Percentiles rank a stretch among this genome's conserved stretches.
Evolutionary conservation across 2,888 invertebrate species (phyloP).

Genomic region (Disparrhopalites patrizii): DNA sequence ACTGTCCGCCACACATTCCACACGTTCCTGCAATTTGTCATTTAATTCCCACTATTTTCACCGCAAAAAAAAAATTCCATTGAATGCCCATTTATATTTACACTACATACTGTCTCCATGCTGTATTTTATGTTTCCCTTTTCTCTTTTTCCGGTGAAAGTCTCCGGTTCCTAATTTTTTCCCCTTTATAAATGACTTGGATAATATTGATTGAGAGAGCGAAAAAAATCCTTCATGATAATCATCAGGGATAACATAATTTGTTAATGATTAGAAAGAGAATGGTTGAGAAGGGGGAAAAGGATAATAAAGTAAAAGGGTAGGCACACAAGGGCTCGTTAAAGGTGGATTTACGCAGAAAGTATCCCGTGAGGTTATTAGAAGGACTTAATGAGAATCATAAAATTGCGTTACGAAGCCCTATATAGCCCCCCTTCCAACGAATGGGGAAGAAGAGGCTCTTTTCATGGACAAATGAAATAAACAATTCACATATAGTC

Average conservation of each 20-base stretch:
- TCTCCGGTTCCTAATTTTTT: background rate
- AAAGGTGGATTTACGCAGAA: no score
- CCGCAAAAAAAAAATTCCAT: background rate
- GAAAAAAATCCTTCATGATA: background rate
- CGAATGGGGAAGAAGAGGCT: no score
- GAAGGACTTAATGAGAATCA: no score
- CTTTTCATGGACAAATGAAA: no score
- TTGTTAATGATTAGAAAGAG: background rate
- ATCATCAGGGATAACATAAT: background rate
- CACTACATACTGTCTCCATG: no score
- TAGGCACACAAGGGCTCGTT: no score
- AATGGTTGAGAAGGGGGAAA: background rate
- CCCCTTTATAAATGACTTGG: background rate
- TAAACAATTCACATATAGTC: no score
- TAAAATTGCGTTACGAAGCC: no score
- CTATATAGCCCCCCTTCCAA: no score
- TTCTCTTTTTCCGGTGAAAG: background rate
- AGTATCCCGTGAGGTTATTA: no score
- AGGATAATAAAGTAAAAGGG: background rate
- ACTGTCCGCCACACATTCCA: constrained; percentile 97
- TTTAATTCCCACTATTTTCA: constrained; percentile 51
- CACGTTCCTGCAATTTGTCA: constrained; percentile 77
- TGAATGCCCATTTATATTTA: background rate
- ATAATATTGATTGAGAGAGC: background rate
- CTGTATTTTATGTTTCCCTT: no score